These are phyloP conservation scores for Penelope pileata DNA, from an alignment of 2,113 vertebrate species.

Conservation along the genomic window DNA sequence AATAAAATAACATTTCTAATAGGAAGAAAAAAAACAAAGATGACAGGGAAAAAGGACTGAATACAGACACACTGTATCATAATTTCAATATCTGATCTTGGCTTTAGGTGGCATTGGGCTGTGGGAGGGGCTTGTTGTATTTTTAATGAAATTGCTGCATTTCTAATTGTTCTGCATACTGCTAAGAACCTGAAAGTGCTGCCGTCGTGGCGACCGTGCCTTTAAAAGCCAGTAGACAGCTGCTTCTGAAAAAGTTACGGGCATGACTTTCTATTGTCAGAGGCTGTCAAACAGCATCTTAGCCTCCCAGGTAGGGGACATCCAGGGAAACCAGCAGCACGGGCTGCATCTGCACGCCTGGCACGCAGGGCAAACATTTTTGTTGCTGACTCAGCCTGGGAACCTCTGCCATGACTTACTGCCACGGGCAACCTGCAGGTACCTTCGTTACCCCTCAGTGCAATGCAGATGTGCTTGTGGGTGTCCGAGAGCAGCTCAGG, in stretches of 20 bases:
- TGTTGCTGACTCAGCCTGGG: neutral
- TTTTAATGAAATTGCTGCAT: neutral
- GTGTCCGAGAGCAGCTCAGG: accelerated
- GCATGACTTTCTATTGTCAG: neutral
- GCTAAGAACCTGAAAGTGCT: neutral
- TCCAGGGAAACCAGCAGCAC: neutral
- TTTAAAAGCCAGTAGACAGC: neutral
- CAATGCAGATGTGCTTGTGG: accelerated
- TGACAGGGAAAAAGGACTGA: neutral
- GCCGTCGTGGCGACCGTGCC: neutral
- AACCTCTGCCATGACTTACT: neutral
- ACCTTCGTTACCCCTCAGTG: neutral
- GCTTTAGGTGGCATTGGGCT: neutral
- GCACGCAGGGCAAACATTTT: accelerated
- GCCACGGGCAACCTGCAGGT: neutral
- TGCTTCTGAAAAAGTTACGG: neutral
- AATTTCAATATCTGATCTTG: neutral
- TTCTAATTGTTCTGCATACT: neutral
- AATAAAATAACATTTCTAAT: neutral
- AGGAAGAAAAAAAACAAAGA: neutral
- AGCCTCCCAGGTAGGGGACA: neutral
- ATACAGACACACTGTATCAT: neutral
- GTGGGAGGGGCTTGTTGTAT: neutral
- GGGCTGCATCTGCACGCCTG: neutral
- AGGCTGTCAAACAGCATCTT: neutral